These are phyloP conservation scores for Rhineura floridana DNA, from an alignment of 2,113 vertebrate genomes.

Conservation along the genomic window DNA sequence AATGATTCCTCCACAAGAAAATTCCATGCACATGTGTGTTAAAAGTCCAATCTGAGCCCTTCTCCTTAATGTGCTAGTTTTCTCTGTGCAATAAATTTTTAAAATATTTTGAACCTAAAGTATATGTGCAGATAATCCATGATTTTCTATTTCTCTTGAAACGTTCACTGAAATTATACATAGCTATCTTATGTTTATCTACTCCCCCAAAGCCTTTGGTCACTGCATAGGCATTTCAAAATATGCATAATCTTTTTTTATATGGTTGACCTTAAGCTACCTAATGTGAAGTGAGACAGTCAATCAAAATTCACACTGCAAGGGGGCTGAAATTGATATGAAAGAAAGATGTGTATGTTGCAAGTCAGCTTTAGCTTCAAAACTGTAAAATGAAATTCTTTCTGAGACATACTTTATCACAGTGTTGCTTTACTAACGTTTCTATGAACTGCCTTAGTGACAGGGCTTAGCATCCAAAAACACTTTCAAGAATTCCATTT, in stretches of 20 bases:
- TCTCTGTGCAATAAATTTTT: not conserved
- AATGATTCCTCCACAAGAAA: not conserved
- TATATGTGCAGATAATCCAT: conserved; percentile 1
- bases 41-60: too few relatives aligned
- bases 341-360: conserved; percentile 30
- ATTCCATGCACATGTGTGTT: not conserved
- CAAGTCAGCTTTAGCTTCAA: conserved; percentile 28
- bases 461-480: conserved; percentile 37
- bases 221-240: conserved; percentile 13
- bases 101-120: not conserved
- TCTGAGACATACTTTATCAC: conserved; percentile 19
- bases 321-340: conserved; percentile 29
- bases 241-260: conserved; percentile 13
- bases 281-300: conserved; percentile 21
- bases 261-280: conserved; percentile 24
- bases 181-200: conserved; percentile 9
- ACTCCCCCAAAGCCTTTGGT: conserved; percentile 26
- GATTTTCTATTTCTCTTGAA: not conserved
- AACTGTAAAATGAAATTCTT: conserved; percentile 39
- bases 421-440: not conserved
- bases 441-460: conserved; percentile 21
- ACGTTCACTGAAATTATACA: conserved; percentile 8
- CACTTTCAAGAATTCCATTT: not conserved
- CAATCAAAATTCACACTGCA: conserved; percentile 34
- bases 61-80: not conserved